Conservation (phyloP, 2,888 invertebrate species). For the Macropis europaea region DNA sequence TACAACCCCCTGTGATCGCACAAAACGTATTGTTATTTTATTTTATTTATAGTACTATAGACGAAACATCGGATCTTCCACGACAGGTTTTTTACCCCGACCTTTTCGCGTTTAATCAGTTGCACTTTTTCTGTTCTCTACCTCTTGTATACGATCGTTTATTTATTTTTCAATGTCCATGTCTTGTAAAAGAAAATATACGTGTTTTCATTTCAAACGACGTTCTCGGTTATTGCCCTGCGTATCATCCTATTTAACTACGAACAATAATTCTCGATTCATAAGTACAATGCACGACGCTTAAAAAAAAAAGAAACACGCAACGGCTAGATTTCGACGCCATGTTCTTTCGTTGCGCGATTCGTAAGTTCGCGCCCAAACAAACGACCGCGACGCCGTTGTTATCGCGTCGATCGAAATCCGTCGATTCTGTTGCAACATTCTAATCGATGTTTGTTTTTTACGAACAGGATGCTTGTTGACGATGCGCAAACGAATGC, state of each 20-base stretch:
- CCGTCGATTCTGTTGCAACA: background rate
- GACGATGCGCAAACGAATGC: conserved; percentile 71
- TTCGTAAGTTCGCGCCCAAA: no score
- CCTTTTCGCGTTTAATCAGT: background rate
- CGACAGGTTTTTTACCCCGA: background rate
- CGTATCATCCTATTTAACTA: conserved; percentile 29
- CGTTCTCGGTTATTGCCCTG: conserved; percentile 42
- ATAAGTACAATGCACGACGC: conserved; percentile 37
- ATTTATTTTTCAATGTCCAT: conserved; percentile 36
- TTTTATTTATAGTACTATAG: conserved; percentile 34
- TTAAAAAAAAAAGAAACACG: conserved; percentile 25
- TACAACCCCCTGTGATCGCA: conserved; percentile 29
- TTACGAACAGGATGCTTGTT: conserved; percentile 72
- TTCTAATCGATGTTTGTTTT: conserved; percentile 42
- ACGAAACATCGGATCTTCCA: background rate
- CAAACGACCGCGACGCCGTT: background rate
- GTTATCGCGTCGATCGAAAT: background rate
- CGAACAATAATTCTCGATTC: conserved; percentile 5
- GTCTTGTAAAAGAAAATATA: conserved; percentile 49
- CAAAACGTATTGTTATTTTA: conserved; percentile 19
- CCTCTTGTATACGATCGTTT: conserved; percentile 33
- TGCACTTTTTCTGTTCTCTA: conserved; percentile 38
- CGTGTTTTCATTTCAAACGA: conserved; percentile 43
- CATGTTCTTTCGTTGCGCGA: background rate
- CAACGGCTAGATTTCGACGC: background rate